A percentile compares a stretch with the other conserved stretches of the same genome.
These are phyloP conservation scores for Crotalus horridus DNA, from an alignment of 2,113 vertebrate species.

Conservation along the genomic window DNA sequence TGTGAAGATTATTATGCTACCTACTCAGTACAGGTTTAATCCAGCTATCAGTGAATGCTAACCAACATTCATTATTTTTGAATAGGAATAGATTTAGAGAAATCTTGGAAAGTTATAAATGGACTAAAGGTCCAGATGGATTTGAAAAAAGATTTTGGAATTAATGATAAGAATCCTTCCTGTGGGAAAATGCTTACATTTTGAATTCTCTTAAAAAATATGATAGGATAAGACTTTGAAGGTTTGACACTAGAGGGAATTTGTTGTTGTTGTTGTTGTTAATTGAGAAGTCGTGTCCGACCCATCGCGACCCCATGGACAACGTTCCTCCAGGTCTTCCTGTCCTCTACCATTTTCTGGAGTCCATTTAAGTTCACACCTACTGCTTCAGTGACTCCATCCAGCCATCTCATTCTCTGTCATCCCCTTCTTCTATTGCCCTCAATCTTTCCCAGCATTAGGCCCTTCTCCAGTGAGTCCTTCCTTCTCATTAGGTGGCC, in stretches of 20 bases:
- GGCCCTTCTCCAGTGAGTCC: too few relatives aligned
- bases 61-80: background rate
- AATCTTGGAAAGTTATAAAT: background rate
- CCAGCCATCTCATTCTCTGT: too few relatives aligned
- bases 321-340: too few relatives aligned
- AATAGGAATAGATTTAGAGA: background rate
- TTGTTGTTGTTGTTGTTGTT: too few relatives aligned
- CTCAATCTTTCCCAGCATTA: too few relatives aligned
- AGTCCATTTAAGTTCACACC: too few relatives aligned
- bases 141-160: background rate
- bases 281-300: too few relatives aligned
- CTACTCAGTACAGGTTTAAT: constrained; percentile 1
- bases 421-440: too few relatives aligned
- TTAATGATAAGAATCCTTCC: background rate
- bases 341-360: too few relatives aligned
- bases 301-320: too few relatives aligned
- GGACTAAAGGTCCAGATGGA: background rate
- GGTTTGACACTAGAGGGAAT: background rate
- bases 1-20: constrained; percentile 42
- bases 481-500: too few relatives aligned
- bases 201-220: background rate
- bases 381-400: too few relatives aligned
- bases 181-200: background rate
- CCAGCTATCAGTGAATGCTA: background rate
- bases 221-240: background rate